Evolutionary conservation across 1,140 invertebrate genomes (phyloP).

Genomic region (Venturia canescens): DNA sequence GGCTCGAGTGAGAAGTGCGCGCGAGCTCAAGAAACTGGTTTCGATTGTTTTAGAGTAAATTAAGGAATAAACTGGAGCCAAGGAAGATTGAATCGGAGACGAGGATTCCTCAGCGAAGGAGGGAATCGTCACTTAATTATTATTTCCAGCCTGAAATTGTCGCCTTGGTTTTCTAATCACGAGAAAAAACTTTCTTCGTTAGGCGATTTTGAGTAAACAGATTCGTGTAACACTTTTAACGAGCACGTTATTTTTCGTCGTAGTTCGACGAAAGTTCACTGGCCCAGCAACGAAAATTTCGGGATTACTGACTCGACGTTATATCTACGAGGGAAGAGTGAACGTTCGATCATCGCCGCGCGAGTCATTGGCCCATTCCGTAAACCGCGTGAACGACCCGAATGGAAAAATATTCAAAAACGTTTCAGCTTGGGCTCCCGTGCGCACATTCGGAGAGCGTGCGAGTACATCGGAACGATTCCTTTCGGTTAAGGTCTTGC

Average conservation of each 20-base stretch:
- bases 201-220: not conserved
- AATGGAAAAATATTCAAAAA: not conserved
- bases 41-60: too few relatives aligned
- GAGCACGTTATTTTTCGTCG: too few relatives aligned
- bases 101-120: too few relatives aligned
- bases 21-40: too few relatives aligned
- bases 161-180: too few relatives aligned
- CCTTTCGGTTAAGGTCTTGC: constrained; percentile 33
- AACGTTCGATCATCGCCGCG: not conserved
- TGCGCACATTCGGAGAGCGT: not conserved
- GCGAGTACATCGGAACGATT: constrained; percentile 26
- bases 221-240: not conserved
- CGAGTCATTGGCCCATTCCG: not conserved
- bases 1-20: too few relatives aligned
- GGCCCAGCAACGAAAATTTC: not conserved
- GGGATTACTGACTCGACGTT: not conserved
- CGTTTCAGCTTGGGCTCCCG: not conserved
- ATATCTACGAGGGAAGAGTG: not conserved
- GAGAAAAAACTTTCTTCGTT: too few relatives aligned
- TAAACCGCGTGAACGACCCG: constrained; percentile 1
- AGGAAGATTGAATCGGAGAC: too few relatives aligned
- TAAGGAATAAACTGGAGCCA: too few relatives aligned
- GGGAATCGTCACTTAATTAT: too few relatives aligned
- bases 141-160: too few relatives aligned
- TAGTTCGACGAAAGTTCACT: not conserved